These are phyloP conservation scores for Drosophila bocki DNA, from an alignment of 1,140 invertebrate genomes.

Conservation along the genomic window DNA sequence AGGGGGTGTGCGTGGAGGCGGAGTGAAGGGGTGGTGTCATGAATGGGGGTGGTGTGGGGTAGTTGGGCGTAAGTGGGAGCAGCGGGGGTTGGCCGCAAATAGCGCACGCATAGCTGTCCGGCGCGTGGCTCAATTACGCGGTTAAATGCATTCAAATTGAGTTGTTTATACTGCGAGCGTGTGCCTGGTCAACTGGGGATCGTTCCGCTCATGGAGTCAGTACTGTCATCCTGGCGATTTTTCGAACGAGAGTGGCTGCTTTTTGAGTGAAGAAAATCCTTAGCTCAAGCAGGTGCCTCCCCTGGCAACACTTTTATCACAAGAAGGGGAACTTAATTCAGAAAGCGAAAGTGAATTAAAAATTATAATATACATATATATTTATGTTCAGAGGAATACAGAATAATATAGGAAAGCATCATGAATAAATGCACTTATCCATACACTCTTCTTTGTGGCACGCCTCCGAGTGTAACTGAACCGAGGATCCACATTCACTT, in stretches of 20 bases:
- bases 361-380: background rate
- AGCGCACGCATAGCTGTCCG: conserved; percentile 72
- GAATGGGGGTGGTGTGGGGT: background rate
- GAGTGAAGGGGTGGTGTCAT: background rate
- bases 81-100: conserved; percentile 62
- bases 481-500: background rate
- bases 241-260: no score
- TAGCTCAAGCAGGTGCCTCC: background rate
- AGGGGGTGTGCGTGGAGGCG: conserved; percentile 9
- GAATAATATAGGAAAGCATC: background rate
- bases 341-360: background rate
- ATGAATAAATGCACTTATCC: background rate
- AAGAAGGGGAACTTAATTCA: background rate
- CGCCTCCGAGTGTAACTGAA: no score
- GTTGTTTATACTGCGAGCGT: conserved; percentile 83
- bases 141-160: conserved; percentile 85
- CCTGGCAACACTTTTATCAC: background rate
- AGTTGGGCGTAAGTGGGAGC: background rate
- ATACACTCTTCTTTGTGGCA: background rate
- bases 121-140: conserved; percentile 84
- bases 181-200: conserved; percentile 49
- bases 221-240: conserved; percentile 4
- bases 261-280: no score
- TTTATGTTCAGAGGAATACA: background rate
- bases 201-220: conserved; percentile 5